Evolutionary conservation across 2,888 invertebrate genomes (phyloP), one percentile per base, ranked within the genome.

Genomic region (Apomyelois bistriatella): DNA sequence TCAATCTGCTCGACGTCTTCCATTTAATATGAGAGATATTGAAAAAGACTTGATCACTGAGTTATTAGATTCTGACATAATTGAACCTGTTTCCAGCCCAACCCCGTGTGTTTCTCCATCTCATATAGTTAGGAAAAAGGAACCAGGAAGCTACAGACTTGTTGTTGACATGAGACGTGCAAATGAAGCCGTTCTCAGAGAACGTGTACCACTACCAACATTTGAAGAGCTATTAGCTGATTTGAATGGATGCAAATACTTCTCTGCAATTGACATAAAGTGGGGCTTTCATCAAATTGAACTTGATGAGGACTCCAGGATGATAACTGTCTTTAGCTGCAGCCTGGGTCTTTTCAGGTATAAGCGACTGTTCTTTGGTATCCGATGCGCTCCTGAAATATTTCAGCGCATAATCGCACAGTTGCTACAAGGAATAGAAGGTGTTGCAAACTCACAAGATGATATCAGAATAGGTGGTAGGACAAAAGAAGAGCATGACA

Each of bases 51-150:
- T 58, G 12, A 52, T 58, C 1, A 36, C 40, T 13, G 54, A 57
- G n/a, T 16, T 57, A 7, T 35, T 57, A 10, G 51, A 53, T 16
- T 17, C 46, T 55, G 58, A 58, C 46, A 58, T 56, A 6, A 54
- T 55, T 7, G 58, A 58, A 49, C 48, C 43, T 0, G 56, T 58
- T 0, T n/a, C 54, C 6, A 56, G 58, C 16, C 54, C 58, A 1
- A 56, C 54, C 1, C 54, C 54, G 0, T 58, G 58, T 50, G 58
- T 58, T 1, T 58, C 54, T 15, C 58, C 54, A 5, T 53, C 56
- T 7, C 58, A 58, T 10, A 52, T 32, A 12, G 40, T 16, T 4
- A 40, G 38, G n/a, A 48, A 38, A 38, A 48, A 50, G 15, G 50
- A 38, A 37, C 1, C 8, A n/a, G 54, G 28, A 7, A 22, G 43